Base-by-base conservation (phyloP, 1,140 invertebrate species). In the Diorhabda carinulata region DNA sequence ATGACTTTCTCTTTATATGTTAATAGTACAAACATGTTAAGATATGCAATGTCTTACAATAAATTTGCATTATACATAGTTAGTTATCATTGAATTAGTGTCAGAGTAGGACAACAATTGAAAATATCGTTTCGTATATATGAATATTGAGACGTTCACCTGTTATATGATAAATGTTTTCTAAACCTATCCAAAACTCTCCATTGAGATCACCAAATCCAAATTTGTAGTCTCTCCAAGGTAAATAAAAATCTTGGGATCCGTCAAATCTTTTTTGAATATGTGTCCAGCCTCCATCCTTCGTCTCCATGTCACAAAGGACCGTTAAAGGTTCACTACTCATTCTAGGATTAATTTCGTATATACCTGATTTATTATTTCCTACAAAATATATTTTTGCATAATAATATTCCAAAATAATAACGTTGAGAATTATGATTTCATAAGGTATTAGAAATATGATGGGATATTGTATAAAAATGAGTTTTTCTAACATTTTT, bases 251-350 rank as follows among this genome's bases (percentile, higher is more conserved):
- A 71, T 87, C 87, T 71, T 87, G 83, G 3, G 85, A 82, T 0
- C 89, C 89, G 66, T 88, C 84, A 65, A 81, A 85, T 52, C 89
- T 83, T 67, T 86, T 87, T 78, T 89, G 85, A 63, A 90, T 80
- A 66, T 82, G 84, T 43, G 86, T 88, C 89, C 89, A 90, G 6
- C 87, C 87, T 0, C 88, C 88, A 5, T 77, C 67, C 47, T 73
- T 68, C 5, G 84, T 84, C 8, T 81, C 82, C 76, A 87, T 83
- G 45, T 89, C 86, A 74, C 89, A 90, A 10, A 84, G 81, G 10
- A 86, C 87, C 72, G 88, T 86, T 74, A 90, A 88, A 0, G 88
- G 81, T 40, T 61, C 44, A 4, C 59, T 10, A 47, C 63, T 25
- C 25, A 25, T 25, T 25, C 25, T 25, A 25, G 25, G 25, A 25